Conservation (phyloP, 1,140 invertebrate species). For the Pseudomyrmex concolor region DNA sequence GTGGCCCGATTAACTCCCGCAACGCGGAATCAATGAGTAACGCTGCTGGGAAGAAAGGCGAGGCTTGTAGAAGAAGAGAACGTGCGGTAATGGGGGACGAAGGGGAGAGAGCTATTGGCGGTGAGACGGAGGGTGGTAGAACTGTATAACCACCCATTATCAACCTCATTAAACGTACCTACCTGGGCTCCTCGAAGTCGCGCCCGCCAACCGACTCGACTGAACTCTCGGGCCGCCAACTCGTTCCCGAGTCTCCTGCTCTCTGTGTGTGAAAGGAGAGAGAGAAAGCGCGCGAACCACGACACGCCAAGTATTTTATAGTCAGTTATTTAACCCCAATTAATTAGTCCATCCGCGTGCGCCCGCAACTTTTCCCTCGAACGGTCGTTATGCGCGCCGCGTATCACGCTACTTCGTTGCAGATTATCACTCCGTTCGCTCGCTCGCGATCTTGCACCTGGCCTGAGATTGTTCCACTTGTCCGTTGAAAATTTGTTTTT, state of each 20-base stretch:
- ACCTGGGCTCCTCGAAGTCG: conserved; percentile 40
- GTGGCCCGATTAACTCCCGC: conserved; percentile 67
- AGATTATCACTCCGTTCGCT: conserved; percentile 34
- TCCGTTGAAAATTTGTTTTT: conserved; percentile 9
- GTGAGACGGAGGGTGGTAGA: conserved; percentile 6
- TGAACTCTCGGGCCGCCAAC: conserved; percentile 60
- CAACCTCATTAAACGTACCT: conserved; percentile 77
- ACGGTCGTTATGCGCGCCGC: conserved; percentile 21
- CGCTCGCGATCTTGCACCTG: conserved; percentile 29
- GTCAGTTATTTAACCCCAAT: conserved; percentile 73
- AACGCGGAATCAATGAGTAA: conserved; percentile 72
- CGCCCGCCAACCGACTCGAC: conserved; percentile 29
- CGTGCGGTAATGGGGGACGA: too few relatives aligned
- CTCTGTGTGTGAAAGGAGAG: too few relatives aligned
- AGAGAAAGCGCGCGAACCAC: conserved; percentile 9
- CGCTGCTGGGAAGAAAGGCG: conserved; percentile 52
- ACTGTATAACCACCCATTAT: conserved; percentile 76
- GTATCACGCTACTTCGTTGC: conserved; percentile 60
- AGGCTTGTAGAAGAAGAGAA: background rate
- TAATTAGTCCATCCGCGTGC: conserved; percentile 64
- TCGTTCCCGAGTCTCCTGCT: conserved; percentile 35
- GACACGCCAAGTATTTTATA: conserved; percentile 72
- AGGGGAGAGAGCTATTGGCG: conserved; percentile 44
- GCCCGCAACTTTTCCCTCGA: conserved; percentile 5
- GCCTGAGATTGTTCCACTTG: conserved; percentile 40